Base-by-base conservation (phyloP, 2,797 vertebrate genomes). In the Lophotriccus pileatus region DNA sequence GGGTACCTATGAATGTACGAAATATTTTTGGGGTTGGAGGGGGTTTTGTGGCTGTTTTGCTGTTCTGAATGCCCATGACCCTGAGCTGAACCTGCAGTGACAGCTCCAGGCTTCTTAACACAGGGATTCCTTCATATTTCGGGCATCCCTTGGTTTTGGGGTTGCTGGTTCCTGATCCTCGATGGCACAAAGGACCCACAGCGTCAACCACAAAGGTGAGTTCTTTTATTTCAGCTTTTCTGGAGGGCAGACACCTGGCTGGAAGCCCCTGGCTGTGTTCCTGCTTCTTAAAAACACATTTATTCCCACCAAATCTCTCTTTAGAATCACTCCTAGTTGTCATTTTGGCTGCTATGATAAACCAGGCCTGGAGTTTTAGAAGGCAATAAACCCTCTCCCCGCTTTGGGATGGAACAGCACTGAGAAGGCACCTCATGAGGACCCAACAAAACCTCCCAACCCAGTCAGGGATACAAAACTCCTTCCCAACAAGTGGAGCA, bases 261-360 rank as follows among this genome's bases (percentile, higher is more conserved):
- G n/a, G 3, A 39, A 69, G 43, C 39, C 44, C 12, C 34, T 44
- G 18, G 43, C 50, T 32, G 2, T 6, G 52, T 1, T 60, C 44
- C 12, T 1, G 7, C 63, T 63, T 6, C 68, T 76, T 21, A n/a
- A 70, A 80, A 46, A 6, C 55, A 25, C 17, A 0, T 70, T 39
- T 17, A 44, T 72, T 81, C 36, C 62, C 75, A 58, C 37, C 39
- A 37, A 67, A 53, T 14, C 41, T 56, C 43, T 62, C 47, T 39
- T 39, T 30, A 23, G 75, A 74, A 14, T 23, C 69, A 30, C 20
- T 60, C n/a, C 49, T 23, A 32, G 46, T 25, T 19, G 12, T 8
- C 0, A 0, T 13, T 73, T 49, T 36, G 7, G n/a, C 46, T 47
- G 43, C 14, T 49, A 18, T 0, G 18, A 2, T 9, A 36, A 47